A percentile compares a stretch with the other conserved stretches of the same genome.
Evolutionary conservation across 2,888 invertebrate species (phyloP).

Genomic region (Drosophila quinaria): DNA sequence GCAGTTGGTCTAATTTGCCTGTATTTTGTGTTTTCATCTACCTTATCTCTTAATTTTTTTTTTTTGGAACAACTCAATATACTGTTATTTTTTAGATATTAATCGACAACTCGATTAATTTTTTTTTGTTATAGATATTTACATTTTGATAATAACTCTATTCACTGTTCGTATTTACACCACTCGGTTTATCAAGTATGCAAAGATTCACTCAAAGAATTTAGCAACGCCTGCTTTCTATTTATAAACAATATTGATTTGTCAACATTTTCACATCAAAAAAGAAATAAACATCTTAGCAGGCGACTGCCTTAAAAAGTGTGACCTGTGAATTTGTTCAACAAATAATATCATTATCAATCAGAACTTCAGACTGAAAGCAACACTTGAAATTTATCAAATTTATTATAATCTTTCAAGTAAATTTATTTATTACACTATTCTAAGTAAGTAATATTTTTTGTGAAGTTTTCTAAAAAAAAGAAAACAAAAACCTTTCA

Average conservation of each 20-base stretch:
- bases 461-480: background rate
- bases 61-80: no score
- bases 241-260: background rate
- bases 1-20: no score
- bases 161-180: no score
- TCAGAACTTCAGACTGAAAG: slow-evolving; percentile 11
- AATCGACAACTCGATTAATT: no score
- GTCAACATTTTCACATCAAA: background rate
- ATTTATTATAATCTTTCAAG: slow-evolving; percentile 3
- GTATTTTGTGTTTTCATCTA: no score
- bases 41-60: no score
- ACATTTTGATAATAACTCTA: no score
- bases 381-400: slow-evolving; percentile 1
- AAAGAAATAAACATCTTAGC: background rate
- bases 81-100: no score
- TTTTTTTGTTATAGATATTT: no score
- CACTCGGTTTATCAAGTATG: no score
- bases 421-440: background rate
- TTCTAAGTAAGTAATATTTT: slow-evolving; percentile 2
- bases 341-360: slow-evolving; percentile 9
- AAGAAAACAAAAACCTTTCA: background rate
- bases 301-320: background rate
- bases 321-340: background rate
- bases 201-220: background rate
- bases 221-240: background rate